Evolutionary conservation across 2,113 vertebrate genomes (phyloP), one percentile per base, ranked within the genome.

Genomic region (Podarcis raffonei): DNA sequence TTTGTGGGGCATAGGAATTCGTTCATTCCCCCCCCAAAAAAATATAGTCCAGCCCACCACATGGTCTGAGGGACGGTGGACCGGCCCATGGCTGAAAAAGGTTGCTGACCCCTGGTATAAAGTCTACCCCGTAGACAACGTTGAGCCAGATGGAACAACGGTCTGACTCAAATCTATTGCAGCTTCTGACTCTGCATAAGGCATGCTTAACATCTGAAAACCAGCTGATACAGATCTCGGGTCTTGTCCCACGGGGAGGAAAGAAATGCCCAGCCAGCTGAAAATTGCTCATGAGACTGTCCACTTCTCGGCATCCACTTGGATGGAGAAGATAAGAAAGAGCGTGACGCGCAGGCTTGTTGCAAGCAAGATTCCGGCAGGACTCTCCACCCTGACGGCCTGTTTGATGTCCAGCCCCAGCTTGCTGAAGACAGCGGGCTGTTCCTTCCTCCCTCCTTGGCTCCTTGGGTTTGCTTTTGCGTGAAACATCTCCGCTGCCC

Each of bases 401-500:
- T 13, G 25, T 62, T 87, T 87, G 86, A 81, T 87, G 68, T 74
- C 23, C 69, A 75, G 11, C 3, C 71, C 53, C 30, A 27, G 57
- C 39, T 83, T 81, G 81, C 69, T 16, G 59, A 65, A 35, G 42
- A 1, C 0, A 62, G 76, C 85, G 35, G 76, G 76, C 76, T 2
- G 8, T 75, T 30, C 77, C 88, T n/a, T 39, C 81, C 88, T 81
- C 30, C 1, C 62, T 7, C 1, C 8, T 9, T 81, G 35, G 48
- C 30, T 0, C n/a, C 81, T 3, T 18, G 20, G 27, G 25, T 42
- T 35, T 69, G 27, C 92, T 85, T 89, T 93, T 88, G 88, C 72
- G 32, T 37, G 6, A 3, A 72, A 85, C 62, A 72, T 39, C 0
- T 0, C 37, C 37, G 4, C 27, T 72, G 12, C 37, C 62, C 39